Conservation (phyloP, 37 sponge, comb jelly and placozoan genomes). For the Ianthella basta region DNA sequence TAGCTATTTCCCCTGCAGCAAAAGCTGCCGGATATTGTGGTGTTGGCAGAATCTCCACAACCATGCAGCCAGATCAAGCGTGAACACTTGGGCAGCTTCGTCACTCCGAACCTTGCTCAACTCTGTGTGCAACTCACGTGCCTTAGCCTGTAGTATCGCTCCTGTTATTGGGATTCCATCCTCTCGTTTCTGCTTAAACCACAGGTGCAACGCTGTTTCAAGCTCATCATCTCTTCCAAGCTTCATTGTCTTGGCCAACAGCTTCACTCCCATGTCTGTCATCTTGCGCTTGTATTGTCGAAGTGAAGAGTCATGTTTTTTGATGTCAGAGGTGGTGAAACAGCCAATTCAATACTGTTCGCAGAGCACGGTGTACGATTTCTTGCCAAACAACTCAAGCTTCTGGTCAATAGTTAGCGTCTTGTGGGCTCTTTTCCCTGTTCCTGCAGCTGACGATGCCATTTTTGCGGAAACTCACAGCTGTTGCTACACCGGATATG, state of each 20-base stretch:
- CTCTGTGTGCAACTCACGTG: not conserved
- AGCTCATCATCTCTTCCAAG: conserved; percentile 26
- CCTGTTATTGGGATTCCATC: conserved; percentile 36
- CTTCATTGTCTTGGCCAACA: conserved; percentile 30
- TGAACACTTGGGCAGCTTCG: not conserved
- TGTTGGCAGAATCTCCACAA: conserved; percentile 22
- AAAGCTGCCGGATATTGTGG: not conserved
- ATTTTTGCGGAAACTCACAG: not conserved
- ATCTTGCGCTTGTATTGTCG: conserved; percentile 32
- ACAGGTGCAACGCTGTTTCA: conserved; percentile 11
- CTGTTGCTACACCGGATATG: not conserved
- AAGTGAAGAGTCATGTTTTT: conserved; percentile 1
- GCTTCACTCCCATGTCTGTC: conserved; percentile 38
- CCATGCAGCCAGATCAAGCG: not conserved
- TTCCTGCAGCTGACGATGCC: too few species aligned
- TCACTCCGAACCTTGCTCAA: not conserved
- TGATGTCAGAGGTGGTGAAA: conserved; percentile 37
- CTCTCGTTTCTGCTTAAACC: not conserved
- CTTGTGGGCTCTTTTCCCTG: too few species aligned
- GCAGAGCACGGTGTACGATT: conserved; percentile 36
- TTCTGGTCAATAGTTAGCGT: conserved; percentile 20
- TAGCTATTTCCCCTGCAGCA: not conserved
- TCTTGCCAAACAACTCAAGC: conserved; percentile 38
- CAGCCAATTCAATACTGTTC: conserved; percentile 16
- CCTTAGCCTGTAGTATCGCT: conserved; percentile 33